These are phyloP conservation scores for Gadopsis bispinosus DNA, from an alignment of 2,797 vertebrate species.

Conservation along the genomic window DNA sequence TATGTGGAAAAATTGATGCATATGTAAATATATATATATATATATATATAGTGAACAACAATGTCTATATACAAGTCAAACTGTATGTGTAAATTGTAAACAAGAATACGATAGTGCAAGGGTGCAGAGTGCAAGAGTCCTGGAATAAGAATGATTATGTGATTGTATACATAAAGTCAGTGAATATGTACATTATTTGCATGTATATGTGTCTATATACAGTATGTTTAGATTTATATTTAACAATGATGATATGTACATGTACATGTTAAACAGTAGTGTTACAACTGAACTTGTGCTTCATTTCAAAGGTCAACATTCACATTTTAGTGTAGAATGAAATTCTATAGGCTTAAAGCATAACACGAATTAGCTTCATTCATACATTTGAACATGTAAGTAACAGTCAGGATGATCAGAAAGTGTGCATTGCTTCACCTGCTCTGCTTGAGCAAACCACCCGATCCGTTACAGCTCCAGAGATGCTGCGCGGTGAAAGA, in stretches of 20 bases:
- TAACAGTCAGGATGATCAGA: neutral
- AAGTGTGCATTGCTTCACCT: neutral
- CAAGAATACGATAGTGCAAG: too few species aligned
- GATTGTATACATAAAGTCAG: neutral
- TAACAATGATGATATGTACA: neutral
- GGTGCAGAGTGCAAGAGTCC: too few species aligned
- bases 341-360: slow-evolving; percentile 28
- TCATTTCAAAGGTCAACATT: too few species aligned
- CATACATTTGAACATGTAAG: slow-evolving; percentile 12
- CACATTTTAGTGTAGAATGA: too few species aligned
- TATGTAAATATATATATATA: too few species aligned
- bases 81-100: too few species aligned
- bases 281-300: neutral
- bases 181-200: neutral
- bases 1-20: too few species aligned
- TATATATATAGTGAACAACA: too few species aligned
- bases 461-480: neutral
- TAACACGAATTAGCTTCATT: slow-evolving; percentile 1
- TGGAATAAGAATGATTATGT: neutral
- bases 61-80: too few species aligned
- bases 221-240: neutral
- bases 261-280: neutral
- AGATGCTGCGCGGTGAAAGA: neutral
- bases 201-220: neutral
- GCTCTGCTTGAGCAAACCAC: neutral